phyloP scores from a whole-genome alignment of 1,140 invertebrate genomes.

The Brevipalpus yothersi region DNA sequence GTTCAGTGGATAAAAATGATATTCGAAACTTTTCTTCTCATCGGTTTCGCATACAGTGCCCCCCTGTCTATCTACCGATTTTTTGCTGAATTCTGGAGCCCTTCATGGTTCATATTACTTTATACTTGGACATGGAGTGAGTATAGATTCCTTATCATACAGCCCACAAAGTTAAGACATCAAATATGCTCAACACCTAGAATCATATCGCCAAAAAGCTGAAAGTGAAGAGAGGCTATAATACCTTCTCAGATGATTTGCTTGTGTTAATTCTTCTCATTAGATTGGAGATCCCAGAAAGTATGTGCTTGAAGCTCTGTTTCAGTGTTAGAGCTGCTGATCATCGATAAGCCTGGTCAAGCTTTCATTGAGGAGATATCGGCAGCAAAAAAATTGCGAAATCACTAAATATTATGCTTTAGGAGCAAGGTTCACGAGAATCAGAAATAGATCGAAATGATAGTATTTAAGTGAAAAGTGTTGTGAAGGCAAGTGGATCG shows the following conservation, averaged over 20 bases:
- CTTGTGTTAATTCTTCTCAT: too few relatives aligned
- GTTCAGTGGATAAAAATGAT: not conserved
- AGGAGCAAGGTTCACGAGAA: too few relatives aligned
- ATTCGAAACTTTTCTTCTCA: not conserved
- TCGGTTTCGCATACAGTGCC: not conserved
- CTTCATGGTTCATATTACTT: not conserved
- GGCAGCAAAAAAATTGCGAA: too few relatives aligned
- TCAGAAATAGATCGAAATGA: too few relatives aligned
- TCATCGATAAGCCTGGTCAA: too few relatives aligned
- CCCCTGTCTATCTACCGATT: not conserved
- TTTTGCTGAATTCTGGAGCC: not conserved
- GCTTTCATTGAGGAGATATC: too few relatives aligned
- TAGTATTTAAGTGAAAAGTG: too few relatives aligned
- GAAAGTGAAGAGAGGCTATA: not conserved
- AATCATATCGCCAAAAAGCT: not conserved
- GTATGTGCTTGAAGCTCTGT: too few relatives aligned
- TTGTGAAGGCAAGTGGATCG: too few relatives aligned
- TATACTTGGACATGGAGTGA: not conserved
- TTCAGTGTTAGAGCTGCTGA: too few relatives aligned
- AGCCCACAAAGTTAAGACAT: not conserved
- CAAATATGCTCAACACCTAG: not conserved
- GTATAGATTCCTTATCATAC: not conserved
- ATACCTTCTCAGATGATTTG: not conserved
- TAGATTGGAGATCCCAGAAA: too few relatives aligned
- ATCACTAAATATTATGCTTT: too few relatives aligned